Conservation (phyloP, 1,140 invertebrate species). For the Araneus ventricosus region DNA sequence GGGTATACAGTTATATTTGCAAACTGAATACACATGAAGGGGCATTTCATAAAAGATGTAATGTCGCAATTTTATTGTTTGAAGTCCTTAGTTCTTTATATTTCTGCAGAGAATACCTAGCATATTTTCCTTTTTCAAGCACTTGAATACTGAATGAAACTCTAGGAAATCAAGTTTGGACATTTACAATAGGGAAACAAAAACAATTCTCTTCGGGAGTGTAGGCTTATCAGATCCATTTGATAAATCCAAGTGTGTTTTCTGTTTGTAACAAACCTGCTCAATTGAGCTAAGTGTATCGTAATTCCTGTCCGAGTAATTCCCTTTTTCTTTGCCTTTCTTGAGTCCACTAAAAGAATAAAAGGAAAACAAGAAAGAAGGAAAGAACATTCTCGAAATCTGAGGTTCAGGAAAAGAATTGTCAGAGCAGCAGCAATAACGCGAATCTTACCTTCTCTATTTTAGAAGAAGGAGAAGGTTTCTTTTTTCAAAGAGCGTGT, state of each 20-base stretch:
- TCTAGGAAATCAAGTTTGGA: too few relatives aligned
- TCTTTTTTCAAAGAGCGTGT: neutral
- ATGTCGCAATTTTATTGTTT: too few relatives aligned
- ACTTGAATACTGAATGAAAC: too few relatives aligned
- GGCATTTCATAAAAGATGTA: too few relatives aligned
- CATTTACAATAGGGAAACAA: too few relatives aligned
- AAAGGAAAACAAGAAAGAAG: neutral
- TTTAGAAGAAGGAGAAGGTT: neutral
- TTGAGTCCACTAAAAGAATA: neutral
- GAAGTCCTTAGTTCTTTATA: too few relatives aligned
- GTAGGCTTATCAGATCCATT: neutral
- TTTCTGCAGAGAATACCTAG: too few relatives aligned
- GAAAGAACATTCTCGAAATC: neutral
- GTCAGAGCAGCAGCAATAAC: constrained; percentile 22
- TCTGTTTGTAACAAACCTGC: neutral
- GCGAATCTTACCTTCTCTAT: constrained; percentile 39
- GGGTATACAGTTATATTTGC: too few relatives aligned
- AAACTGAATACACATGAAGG: too few relatives aligned
- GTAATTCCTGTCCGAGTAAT: neutral
- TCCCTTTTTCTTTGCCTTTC: neutral
- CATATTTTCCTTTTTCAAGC: too few relatives aligned
- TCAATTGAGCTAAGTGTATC: neutral
- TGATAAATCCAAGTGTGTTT: neutral
- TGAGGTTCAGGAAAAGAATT: neutral
- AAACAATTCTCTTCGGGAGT: neutral